Evolutionary conservation across 2,797 vertebrate genomes (phyloP).

Genomic region (Oophaga sylvatica): DNA sequence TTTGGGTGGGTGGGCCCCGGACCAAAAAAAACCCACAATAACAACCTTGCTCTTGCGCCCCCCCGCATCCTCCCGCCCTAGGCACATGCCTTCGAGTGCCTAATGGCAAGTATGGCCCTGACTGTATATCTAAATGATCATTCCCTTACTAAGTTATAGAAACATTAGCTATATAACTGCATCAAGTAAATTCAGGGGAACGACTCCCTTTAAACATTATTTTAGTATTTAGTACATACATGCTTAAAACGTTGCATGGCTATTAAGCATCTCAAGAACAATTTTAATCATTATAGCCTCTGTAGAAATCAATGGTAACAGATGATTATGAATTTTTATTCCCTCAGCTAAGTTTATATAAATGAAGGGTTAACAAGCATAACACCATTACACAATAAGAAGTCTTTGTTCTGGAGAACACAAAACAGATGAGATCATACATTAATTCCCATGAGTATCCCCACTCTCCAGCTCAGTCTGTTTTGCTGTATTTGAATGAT

Average conservation of each 20-base stretch:
- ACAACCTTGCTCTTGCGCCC: too few relatives aligned
- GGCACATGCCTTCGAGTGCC: too few relatives aligned
- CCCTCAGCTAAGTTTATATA: neutral
- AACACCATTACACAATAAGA: slow-evolving; percentile 50
- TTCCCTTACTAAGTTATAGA: too few relatives aligned
- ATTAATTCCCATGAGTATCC: slow-evolving; percentile 54
- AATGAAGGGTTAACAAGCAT: slow-evolving; percentile 52
- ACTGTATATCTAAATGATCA: too few relatives aligned
- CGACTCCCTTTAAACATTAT: too few relatives aligned
- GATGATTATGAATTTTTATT: slow-evolving; percentile 15
- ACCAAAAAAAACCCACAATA: too few relatives aligned
- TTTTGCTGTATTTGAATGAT: slow-evolving; percentile 59
- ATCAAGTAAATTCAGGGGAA: too few relatives aligned
- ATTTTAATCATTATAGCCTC: neutral
- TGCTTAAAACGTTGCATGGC: neutral
- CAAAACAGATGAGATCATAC: slow-evolving; percentile 59
- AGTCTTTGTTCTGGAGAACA: slow-evolving; percentile 59
- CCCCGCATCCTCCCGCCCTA: too few relatives aligned
- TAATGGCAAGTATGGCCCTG: too few relatives aligned
- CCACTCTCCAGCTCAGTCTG: slow-evolving; percentile 42
- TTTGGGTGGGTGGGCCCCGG: too few relatives aligned
- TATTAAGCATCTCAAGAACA: neutral
- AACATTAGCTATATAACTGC: too few relatives aligned
- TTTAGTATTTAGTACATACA: too few relatives aligned
- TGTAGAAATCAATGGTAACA: neutral